phyloP scores from a whole-genome alignment of 2,888 invertebrate genomes.

The Amblyjoppa fuscipennis region DNA sequence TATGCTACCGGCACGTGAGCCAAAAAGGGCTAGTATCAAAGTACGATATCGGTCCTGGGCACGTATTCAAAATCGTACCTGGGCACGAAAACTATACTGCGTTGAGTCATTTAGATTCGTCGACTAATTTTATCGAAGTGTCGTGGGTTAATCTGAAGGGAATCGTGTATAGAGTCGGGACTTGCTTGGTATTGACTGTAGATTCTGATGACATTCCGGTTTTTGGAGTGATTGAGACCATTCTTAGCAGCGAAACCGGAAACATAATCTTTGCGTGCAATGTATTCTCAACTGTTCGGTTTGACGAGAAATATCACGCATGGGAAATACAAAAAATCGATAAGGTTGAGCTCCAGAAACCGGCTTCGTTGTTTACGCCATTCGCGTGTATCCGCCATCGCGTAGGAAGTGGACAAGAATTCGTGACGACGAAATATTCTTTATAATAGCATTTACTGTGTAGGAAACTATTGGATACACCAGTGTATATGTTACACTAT shows the following conservation, averaged over 20 bases:
- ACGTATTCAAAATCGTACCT: not conserved
- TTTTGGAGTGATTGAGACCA: slow-evolving; percentile 6
- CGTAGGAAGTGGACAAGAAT: slow-evolving; percentile 25
- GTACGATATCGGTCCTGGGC: not conserved
- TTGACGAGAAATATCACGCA: slow-evolving; percentile 7
- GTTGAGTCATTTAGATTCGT: not conserved
- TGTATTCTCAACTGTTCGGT: not conserved
- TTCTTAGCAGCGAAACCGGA: slow-evolving; percentile 10
- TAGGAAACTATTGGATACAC: not conserved
- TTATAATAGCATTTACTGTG: slow-evolving; percentile 1
- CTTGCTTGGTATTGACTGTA: not conserved
- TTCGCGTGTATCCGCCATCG: slow-evolving; percentile 29
- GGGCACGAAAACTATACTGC: not conserved
- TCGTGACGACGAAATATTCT: slow-evolving; percentile 8
- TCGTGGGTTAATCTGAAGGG: slow-evolving; percentile 18
- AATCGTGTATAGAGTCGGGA: slow-evolving; percentile 16
- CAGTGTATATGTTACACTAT: not conserved
- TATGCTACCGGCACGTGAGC: not conserved
- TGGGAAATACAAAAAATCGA: slow-evolving; percentile 6
- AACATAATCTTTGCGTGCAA: slow-evolving; percentile 23
- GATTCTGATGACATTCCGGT: slow-evolving; percentile 11
- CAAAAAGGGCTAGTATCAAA: slow-evolving; percentile 22
- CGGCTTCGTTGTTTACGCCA: slow-evolving; percentile 5
- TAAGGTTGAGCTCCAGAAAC: not conserved
- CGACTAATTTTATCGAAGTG: not conserved